phyloP scores from a whole-genome alignment of 2,113 vertebrate genomes.

The Oophaga pumilio region DNA sequence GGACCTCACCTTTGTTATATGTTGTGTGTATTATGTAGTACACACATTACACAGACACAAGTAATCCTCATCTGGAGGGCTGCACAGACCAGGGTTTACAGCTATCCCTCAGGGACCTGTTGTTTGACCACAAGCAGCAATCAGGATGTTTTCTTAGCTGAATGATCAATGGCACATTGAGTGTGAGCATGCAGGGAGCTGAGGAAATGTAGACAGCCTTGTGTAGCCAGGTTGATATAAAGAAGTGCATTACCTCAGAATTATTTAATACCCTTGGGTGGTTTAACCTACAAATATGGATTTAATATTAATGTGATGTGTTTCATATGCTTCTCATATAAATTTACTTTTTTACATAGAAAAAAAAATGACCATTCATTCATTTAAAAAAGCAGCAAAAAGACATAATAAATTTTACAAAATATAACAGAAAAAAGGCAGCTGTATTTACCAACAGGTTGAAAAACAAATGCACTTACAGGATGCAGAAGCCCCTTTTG shows the following conservation, averaged over 20 bases:
- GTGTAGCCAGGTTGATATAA: background rate
- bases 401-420: too few relatives aligned
- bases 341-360: background rate
- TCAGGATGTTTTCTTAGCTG: conserved; percentile 31
- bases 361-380: conserved; percentile 1
- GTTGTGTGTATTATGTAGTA: background rate
- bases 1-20: background rate
- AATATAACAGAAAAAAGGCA: too few relatives aligned
- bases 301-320: background rate
- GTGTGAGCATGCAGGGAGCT: conserved; percentile 19
- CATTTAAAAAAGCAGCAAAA: background rate
- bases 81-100: conserved; percentile 5
- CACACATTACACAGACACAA: background rate
- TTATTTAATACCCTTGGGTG: conserved; percentile 14
- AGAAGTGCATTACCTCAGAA: conserved; percentile 9
- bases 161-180: conserved; percentile 38
- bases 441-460: too few relatives aligned
- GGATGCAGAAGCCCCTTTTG: too few relatives aligned
- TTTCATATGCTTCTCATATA: background rate
- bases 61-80: conserved; percentile 15
- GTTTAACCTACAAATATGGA: conserved; percentile 24
- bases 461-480: too few relatives aligned
- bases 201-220: background rate
- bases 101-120: background rate
- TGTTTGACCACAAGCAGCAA: conserved; percentile 27